Base-by-base conservation (phyloP, 30 jellyfish, hydroid and myxozoan species). In the Haliclystus octoradiatus region DNA sequence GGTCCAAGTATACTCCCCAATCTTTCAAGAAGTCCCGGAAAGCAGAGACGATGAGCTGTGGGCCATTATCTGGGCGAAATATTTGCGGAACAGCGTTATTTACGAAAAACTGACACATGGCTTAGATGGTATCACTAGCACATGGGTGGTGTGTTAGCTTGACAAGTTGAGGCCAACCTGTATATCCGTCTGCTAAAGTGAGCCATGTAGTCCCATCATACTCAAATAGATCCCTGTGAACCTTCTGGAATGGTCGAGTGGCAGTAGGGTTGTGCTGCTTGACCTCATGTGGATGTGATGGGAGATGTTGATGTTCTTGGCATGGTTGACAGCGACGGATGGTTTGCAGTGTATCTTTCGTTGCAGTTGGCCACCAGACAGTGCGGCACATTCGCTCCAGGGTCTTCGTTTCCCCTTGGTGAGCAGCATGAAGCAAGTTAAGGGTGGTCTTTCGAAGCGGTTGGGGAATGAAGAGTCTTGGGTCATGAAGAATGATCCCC, bases 351-450 rank as follows among this genome's bases (percentile, higher is more conserved):
- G 19, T 19, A 40, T 9, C 57, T 5, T 40, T 9, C 9, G 9
- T 40, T 9, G 57, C 57, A 40, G 57, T 40, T 9, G 57, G 57
- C 57, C 57, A 40, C 57, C 57, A 40, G 57, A 40, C 57, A 40
- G 57, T 5, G 14, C 57, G 9, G 57, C 57, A 40, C 57, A 19
- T 19, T 9, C 57, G 19, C 57, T 40, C 57, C 19, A 5, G 9
- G 57, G 57, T 40, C 57, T 40, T 40, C 14, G 57, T 40, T 9
- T 5, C 19, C 14, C 57, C 57, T 40, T 40, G 57, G 57, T 40
- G 57, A 19, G 57, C 57, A 19, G 57, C 57, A 40, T 40, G 57
- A 19, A 40, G 57, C 19, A 5, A 19, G 14, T 19, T 9, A 19
- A 40, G 57, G 57, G 57, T 40, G 57, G 57, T 5, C 19, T 19